Percentiles rank a stretch among this genome's conserved stretches.
Conservation (phyloP, 2,113 vertebrate species). For the Dasyprocta punctata region DNA sequence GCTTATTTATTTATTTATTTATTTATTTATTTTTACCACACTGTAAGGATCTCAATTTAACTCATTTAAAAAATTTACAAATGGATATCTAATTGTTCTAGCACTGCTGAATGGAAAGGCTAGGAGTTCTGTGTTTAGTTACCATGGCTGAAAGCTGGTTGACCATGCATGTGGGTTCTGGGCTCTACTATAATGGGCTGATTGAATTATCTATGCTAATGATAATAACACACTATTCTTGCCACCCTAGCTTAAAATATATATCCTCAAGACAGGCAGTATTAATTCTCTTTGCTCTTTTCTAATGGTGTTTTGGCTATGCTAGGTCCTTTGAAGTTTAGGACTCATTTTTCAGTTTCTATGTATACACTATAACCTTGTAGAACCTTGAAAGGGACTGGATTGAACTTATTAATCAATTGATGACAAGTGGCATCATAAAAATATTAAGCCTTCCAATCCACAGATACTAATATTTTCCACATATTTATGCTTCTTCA, state of each 20-base stretch:
- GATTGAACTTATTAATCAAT: background rate
- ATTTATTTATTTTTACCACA: background rate
- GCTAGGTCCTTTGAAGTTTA: background rate
- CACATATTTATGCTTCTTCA: background rate
- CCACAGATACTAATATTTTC: background rate
- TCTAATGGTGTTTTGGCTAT: background rate
- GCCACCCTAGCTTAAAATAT: background rate
- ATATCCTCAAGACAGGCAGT: background rate
- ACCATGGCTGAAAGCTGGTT: background rate
- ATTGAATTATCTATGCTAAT: background rate
- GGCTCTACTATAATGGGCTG: background rate
- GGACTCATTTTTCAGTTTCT: background rate
- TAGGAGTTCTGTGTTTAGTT: background rate
- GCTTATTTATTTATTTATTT: too few species aligned
- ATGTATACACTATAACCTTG: background rate
- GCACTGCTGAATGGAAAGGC: background rate
- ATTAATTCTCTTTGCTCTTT: background rate
- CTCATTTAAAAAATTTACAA: background rate
- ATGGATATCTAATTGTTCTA: background rate
- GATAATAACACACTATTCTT: background rate
- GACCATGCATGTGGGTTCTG: background rate
- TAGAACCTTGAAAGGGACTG: background rate
- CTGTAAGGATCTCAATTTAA: background rate
- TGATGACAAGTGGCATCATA: background rate
- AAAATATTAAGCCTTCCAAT: constrained; percentile 12